A percentile compares a stretch with the other conserved stretches of the same genome.
Evolutionary conservation across 1,140 invertebrate genomes (phyloP).

Genomic region (Sarcophaga bullata): DNA sequence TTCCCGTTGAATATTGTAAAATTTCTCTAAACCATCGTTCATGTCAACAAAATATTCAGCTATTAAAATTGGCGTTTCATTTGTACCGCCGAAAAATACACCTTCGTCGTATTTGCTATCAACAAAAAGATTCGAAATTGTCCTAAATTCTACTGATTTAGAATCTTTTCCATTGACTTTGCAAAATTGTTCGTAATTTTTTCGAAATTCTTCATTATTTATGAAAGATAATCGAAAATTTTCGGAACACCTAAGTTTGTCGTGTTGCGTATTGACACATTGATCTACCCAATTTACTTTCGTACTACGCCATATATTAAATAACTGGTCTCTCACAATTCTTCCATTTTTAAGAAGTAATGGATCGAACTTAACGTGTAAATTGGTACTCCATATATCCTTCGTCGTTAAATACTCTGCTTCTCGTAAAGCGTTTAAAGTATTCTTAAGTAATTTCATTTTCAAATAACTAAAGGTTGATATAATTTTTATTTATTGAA

Average conservation of each 20-base stretch:
- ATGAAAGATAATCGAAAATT: not conserved
- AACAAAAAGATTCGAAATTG: not conserved
- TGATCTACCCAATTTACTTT: not conserved
- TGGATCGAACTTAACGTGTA: not conserved
- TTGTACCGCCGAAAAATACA: not conserved
- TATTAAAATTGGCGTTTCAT: slow-evolving; percentile 33
- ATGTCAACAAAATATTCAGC: slow-evolving; percentile 55
- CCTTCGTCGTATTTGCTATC: not conserved
- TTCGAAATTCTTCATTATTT: not conserved
- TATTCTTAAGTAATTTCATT: not conserved
- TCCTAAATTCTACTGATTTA: not conserved
- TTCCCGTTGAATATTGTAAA: slow-evolving; percentile 74
- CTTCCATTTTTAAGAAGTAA: not conserved
- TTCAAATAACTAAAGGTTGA: not conserved
- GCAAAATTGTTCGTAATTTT: not conserved
- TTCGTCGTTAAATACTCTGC: not conserved
- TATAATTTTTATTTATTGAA: not conserved
- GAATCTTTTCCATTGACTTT: not conserved
- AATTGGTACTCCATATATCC: not conserved
- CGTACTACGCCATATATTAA: not conserved
- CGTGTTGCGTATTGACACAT: not conserved
- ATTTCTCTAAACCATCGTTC: slow-evolving; percentile 52
- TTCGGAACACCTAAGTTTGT: not conserved
- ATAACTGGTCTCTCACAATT: not conserved
- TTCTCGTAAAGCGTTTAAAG: not conserved